These are phyloP conservation scores for Phrixothrix hirtus DNA, from an alignment of 2,888 invertebrate species.

Conservation along the genomic window DNA sequence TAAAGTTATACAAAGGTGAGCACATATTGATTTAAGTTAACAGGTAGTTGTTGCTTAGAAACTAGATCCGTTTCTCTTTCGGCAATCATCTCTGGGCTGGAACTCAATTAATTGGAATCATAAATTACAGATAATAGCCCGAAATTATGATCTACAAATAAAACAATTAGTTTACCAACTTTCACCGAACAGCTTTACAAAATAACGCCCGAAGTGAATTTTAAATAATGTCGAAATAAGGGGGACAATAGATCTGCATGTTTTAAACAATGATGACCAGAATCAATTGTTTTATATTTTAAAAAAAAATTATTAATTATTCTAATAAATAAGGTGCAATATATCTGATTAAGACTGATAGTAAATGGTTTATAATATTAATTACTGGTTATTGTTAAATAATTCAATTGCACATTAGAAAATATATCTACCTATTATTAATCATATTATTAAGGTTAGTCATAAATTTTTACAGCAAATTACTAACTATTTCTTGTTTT, in stretches of 20 bases:
- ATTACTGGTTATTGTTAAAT: conserved; percentile 21
- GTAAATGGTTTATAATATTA: conserved; percentile 5
- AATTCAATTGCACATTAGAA: conserved; percentile 18
- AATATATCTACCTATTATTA: conserved; percentile 15
- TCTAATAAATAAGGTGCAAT: conserved; percentile 7
- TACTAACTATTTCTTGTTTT: conserved; percentile 26
- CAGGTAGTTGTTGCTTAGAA: neutral
- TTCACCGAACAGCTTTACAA: conserved; percentile 6
- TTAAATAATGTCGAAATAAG: neutral
- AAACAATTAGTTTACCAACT: conserved; percentile 12
- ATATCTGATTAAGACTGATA: conserved; percentile 4
- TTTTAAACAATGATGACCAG: neutral
- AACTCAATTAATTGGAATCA: conserved; percentile 11
- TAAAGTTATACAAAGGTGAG: too few species aligned
- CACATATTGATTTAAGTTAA: neutral
- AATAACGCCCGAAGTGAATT: conserved; percentile 7
- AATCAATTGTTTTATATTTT: neutral
- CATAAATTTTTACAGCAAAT: conserved; percentile 24
- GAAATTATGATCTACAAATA: conserved; percentile 7
- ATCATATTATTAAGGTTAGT: conserved; percentile 28
- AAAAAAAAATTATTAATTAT: neutral
- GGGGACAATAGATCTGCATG: neutral
- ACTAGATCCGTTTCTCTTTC: neutral
- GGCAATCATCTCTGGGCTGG: neutral
- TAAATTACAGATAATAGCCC: conserved; percentile 13